These are phyloP conservation scores for Helostoma temminkii DNA, from an alignment of 2,797 vertebrate genomes.

Conservation along the genomic window DNA sequence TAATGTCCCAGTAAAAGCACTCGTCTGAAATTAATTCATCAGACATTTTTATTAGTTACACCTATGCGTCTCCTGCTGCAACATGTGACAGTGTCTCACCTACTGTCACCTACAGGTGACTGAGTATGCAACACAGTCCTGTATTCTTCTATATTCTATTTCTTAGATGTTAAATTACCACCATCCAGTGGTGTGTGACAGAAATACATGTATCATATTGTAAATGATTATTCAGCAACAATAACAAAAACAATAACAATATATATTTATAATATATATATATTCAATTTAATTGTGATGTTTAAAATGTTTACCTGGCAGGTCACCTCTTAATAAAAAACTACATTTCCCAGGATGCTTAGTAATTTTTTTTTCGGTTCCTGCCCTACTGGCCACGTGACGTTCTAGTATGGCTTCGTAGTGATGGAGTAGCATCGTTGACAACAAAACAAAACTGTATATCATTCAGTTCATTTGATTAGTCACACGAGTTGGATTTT, in stretches of 20 bases:
- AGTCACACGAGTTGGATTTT: conserved; percentile 14
- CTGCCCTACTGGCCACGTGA: conserved; percentile 83
- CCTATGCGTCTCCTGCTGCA: background rate
- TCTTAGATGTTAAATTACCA: conserved; percentile 42
- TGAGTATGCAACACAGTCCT: no score
- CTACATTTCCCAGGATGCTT: conserved; percentile 84
- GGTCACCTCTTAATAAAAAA: conserved; percentile 41
- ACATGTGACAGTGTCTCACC: background rate
- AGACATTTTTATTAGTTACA: background rate
- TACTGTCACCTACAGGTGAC: background rate
- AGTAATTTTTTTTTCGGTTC: background rate
- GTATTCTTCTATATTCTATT: background rate
- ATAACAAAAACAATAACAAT: no score
- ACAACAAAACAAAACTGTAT: conserved; percentile 56
- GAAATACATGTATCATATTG: conserved; percentile 2
- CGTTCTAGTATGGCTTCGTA: conserved; percentile 85
- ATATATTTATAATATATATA: background rate
- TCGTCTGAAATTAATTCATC: background rate
- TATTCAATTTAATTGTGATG: background rate
- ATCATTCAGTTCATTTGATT: background rate
- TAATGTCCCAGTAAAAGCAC: no score
- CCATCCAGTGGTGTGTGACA: conserved; percentile 67
- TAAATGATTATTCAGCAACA: background rate
- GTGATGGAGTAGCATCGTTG: conserved; percentile 64
- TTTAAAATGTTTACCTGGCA: background rate